Conservation (phyloP, 2,113 vertebrate genomes). For the Alces alces region DNA sequence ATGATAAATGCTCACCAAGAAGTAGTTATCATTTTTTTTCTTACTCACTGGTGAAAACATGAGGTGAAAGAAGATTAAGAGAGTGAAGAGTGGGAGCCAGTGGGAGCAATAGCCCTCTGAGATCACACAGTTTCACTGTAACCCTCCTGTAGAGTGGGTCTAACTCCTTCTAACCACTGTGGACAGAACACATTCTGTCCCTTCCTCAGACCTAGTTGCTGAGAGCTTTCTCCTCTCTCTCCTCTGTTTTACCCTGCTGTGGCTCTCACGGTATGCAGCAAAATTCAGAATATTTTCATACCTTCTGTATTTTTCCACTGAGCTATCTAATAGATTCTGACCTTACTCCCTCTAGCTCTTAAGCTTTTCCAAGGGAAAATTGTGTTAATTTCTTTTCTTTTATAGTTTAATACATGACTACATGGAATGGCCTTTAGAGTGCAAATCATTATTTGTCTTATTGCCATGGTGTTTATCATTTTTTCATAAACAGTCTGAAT, state of each 20-base stretch:
- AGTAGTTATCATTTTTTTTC: not conserved
- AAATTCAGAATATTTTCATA: not conserved
- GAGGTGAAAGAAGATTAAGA: not conserved
- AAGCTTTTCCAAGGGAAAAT: slow-evolving; percentile 30
- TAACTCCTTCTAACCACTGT: not conserved
- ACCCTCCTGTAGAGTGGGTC: not conserved
- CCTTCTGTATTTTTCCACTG: not conserved
- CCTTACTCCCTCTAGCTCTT: slow-evolving; percentile 22
- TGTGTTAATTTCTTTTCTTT: slow-evolving; percentile 10
- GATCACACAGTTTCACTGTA: not conserved
- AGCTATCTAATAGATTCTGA: slow-evolving; percentile 15
- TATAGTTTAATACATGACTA: slow-evolving; percentile 2
- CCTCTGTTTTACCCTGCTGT: not conserved
- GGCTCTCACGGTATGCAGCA: not conserved
- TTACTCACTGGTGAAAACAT: not conserved
- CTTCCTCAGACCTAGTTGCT: not conserved
- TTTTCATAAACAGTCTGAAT: slow-evolving; percentile 5
- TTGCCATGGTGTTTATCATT: slow-evolving; percentile 10
- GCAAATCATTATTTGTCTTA: slow-evolving; percentile 13
- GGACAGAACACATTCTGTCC: not conserved
- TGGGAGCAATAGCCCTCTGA: not conserved
- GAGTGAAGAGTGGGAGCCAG: not conserved
- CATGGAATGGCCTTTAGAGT: not conserved
- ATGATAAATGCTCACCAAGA: not conserved
- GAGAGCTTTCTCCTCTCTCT: not conserved